Base-by-base conservation (phyloP, 2,888 invertebrate species). In the Latrodectus elegans region DNA sequence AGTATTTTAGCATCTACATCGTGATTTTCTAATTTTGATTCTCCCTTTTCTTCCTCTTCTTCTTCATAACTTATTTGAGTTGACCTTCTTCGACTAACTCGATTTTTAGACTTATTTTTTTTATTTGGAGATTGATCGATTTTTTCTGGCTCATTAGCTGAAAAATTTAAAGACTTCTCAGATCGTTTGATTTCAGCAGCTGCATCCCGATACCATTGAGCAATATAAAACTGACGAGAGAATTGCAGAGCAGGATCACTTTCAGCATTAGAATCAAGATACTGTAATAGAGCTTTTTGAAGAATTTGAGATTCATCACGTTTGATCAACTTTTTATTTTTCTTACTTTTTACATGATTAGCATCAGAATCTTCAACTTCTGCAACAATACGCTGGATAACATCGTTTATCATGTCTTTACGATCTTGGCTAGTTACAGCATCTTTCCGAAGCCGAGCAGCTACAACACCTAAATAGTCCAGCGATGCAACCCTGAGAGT, bases 391-490 rank as follows among this genome's bases (percentile, higher is more conserved):
- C 97, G 97, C 89, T 95, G 94, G 82, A 98, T 96, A 92, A 99
- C 97, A 91, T 97, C 96, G 93, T 98, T 97, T 92, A 99, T 97
- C 67, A 96, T 96, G 91, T 96, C 95, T 68, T 97, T 94, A 93
- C 96, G 97, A 91, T 96, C 95, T 86, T 96, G 95, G 10, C 97
- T 97, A 83, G 95, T 94, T 11, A 99, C 97, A 52, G 97, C 96
- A 93, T 99, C 99, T 90, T 97, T 96, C 90, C 99, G 94, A 89
- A 99, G 93, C 90, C 98, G 94, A 73, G 99, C 97, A 68, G 99
- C 98, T 26, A 99, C 98, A 81, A 98, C 96, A n/a, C 99, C 99
- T 88, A 99, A 94, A 93, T 99, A 99, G 92, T 99, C 99, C 90
- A 99, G 94, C 81, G 99, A 98, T 9, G 99, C 98, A 80, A 99